These are phyloP conservation scores for Sceloporus undulatus DNA, from an alignment of 2,113 vertebrate genomes.

Conservation along the genomic window DNA sequence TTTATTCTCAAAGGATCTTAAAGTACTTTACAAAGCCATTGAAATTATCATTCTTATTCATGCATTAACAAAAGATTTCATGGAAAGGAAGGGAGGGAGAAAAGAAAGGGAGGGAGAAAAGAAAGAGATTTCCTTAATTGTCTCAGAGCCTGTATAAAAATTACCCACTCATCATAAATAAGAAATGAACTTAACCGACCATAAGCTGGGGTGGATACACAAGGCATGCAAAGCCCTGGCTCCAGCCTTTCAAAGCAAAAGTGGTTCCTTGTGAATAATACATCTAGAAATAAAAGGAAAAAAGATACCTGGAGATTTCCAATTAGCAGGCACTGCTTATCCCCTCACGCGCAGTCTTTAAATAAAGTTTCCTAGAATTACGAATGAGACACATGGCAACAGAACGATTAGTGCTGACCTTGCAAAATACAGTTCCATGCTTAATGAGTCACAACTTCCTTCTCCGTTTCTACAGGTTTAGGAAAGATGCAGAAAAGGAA, in stretches of 20 bases:
- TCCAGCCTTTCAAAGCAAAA: not conserved
- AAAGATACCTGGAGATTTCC: not conserved
- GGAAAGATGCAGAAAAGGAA: constrained; percentile 1
- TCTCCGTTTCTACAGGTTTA: constrained; percentile 23
- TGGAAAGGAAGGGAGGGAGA: not conserved
- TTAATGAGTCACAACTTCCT: constrained; percentile 38
- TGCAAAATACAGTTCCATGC: constrained; percentile 29
- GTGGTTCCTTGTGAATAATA: constrained; percentile 31
- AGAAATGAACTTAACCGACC: constrained; percentile 46
- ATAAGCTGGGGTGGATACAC: not conserved
- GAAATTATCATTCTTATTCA: not conserved
- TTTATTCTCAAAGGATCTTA: constrained; percentile 9
- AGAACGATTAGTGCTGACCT: constrained; percentile 4
- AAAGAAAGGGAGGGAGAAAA: not conserved
- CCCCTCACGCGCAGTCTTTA: constrained; percentile 3
- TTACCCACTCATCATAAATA: constrained; percentile 45
- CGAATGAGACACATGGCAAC: constrained; percentile 10
- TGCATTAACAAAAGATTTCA: constrained; percentile 29
- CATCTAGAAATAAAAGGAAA: not conserved
- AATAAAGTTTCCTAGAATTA: constrained; percentile 24
- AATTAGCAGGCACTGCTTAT: not conserved
- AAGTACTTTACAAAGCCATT: constrained; percentile 24
- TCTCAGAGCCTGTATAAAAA: constrained; percentile 46
- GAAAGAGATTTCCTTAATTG: constrained; percentile 20
- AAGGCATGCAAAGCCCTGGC: not conserved